Base-by-base conservation (phyloP, 2,113 vertebrate genomes). In the Ariopsis seemanni region DNA sequence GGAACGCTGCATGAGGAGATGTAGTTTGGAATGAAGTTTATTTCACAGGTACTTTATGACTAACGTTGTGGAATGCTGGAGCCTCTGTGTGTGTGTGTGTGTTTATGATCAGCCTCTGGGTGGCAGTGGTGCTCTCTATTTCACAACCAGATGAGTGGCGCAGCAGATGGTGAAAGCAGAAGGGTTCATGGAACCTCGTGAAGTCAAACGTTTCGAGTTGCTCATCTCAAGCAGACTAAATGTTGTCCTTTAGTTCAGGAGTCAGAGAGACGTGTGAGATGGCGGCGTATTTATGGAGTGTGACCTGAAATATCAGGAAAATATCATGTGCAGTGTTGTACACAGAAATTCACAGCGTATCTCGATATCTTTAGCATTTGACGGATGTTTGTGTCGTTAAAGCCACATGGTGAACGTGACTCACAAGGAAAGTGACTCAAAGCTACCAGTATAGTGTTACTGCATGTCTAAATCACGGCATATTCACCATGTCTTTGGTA, bases 41-140 rank as follows among this genome's bases (percentile, higher is more conserved):
- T 58, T 48, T 84, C 67, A 72, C 6, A 50, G 50, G 52, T 74
- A 34, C 27, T 85, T 85, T 5, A 85, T 74, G 15, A 75, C 84
- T 85, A 65, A 62, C 58, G 5, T 83, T 74, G 53, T 89, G 89
- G 85, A 87, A 85, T 84, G 53, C 62, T 83, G 50, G 22, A 87
- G 77, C 67, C 50, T 79, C 53, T 60, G 52, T 80, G n/a, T 55
- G 18, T 63, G 57, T 42, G n/a, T 82, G n/a, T 57, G n/a, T 18
- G 57, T 79, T 58, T 48, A 27, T 17, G 18, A 20, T 5, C 0
- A 1, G 79, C 93, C 94, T 93, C 91, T 93, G 92, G 94, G 93
- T 95, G 94, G 94, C 92, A 92, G 86, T 93, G 87, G 93, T 91
- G 92, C 92, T 91, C 93, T 92, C 94, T 79, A 85, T 52, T 93